Evolutionary conservation across 2,888 invertebrate species (phyloP).

Genomic region (Quadriops clusia): DNA sequence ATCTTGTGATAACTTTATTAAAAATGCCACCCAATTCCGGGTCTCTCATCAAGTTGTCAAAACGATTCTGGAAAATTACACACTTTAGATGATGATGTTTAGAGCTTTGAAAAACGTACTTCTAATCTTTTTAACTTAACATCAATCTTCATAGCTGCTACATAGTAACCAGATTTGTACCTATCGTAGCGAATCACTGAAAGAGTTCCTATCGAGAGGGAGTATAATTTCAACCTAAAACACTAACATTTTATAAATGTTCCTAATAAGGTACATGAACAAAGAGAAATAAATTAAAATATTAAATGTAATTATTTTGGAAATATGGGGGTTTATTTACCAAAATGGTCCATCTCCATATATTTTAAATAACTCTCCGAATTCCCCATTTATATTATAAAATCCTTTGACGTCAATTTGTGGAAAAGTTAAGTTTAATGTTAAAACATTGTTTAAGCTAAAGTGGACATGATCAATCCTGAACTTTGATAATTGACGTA

Average conservation of each 20-base stretch:
- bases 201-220: conserved; percentile 29
- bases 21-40: conserved; percentile 29
- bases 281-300: conserved; percentile 6
- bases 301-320: background rate
- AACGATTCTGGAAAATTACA: conserved; percentile 29
- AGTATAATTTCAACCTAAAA: conserved; percentile 30
- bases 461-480: conserved; percentile 30
- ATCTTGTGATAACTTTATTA: conserved; percentile 31
- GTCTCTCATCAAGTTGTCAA: conserved; percentile 33
- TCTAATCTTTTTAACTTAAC: conserved; percentile 28
- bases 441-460: conserved; percentile 27
- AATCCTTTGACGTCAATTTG: conserved; percentile 30
- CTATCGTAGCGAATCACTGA: conserved; percentile 17
- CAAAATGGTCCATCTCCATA: conserved; percentile 34
- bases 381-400: conserved; percentile 31
- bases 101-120: conserved; percentile 18
- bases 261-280: background rate
- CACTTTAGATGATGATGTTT: background rate
- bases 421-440: conserved; percentile 33
- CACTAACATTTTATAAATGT: conserved; percentile 6
- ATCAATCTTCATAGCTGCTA: conserved; percentile 23
- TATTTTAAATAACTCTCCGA: conserved; percentile 29
- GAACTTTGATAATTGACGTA: conserved; percentile 33
- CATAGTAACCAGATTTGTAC: conserved; percentile 18
- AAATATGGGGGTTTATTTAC: conserved; percentile 21